Evolutionary conservation across 2,888 invertebrate genomes (phyloP).

Genomic region (Agriotes lineatus): DNA sequence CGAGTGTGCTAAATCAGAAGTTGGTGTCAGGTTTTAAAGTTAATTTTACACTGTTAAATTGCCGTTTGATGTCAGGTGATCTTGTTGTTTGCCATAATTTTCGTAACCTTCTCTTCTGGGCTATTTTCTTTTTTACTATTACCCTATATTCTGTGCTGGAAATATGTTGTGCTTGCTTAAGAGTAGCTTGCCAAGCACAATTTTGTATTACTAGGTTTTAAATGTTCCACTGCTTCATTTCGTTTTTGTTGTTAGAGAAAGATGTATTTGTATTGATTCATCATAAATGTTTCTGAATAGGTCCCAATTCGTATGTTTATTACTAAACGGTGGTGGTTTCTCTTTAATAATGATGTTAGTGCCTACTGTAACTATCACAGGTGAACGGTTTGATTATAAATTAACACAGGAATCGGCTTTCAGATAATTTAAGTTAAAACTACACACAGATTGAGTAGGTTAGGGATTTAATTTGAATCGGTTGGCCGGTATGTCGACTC

Average conservation of each 20-base stretch:
- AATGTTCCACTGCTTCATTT: neutral
- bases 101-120: neutral
- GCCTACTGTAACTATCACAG: neutral
- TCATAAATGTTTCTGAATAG: neutral
- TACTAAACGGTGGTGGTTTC: neutral
- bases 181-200: neutral
- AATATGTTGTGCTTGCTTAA: neutral
- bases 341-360: too few relatives aligned
- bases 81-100: neutral
- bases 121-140: neutral
- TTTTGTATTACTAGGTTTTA: neutral
- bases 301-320: neutral
- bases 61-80: neutral
- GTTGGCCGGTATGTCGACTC: neutral
- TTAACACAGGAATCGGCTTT: neutral
- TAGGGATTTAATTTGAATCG: neutral
- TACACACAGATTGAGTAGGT: too few relatives aligned
- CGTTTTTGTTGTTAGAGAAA: neutral
- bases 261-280: neutral
- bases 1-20: neutral
- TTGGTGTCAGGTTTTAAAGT: neutral
- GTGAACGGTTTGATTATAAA: neutral
- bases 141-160: neutral
- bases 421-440: neutral
- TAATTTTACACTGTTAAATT: neutral